Percentiles rank a stretch among this genome's conserved stretches.
Evolutionary conservation across 2,113 vertebrate species (phyloP).

Genomic region (Argyrosomus japonicus): DNA sequence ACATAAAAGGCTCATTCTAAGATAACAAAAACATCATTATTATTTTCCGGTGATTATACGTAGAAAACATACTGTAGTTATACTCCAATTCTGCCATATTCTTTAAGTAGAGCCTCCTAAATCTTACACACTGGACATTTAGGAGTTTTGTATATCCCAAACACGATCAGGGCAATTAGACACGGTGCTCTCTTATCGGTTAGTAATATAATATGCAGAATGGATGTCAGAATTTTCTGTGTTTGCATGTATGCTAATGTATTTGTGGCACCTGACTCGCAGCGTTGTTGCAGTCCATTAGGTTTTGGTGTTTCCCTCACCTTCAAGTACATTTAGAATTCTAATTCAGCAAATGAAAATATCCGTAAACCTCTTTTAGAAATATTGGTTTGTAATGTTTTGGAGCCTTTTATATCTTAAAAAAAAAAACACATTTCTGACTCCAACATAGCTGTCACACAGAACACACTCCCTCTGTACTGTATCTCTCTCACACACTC

Average conservation of each 20-base stretch:
- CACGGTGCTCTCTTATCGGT: not conserved
- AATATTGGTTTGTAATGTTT: conserved; percentile 22
- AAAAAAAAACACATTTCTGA: not conserved
- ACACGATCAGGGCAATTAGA: not conserved
- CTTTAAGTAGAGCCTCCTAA: too few relatives aligned
- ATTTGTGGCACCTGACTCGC: not conserved
- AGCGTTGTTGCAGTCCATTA: not conserved
- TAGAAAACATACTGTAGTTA: too few relatives aligned
- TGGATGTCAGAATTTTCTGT: not conserved
- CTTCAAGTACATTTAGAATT: conserved; percentile 4
- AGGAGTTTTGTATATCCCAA: too few relatives aligned
- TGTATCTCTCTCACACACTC: conserved; percentile 16
- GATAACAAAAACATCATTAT: too few relatives aligned
- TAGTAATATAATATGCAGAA: conserved; percentile 10
- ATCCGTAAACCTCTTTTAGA: conserved; percentile 24
- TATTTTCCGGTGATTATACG: too few relatives aligned
- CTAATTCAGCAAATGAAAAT: not conserved
- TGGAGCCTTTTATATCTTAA: not conserved
- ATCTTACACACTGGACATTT: too few relatives aligned
- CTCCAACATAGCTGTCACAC: conserved; percentile 7
- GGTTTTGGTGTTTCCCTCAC: not conserved
- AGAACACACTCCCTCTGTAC: conserved; percentile 19
- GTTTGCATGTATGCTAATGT: not conserved
- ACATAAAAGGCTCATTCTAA: too few relatives aligned
- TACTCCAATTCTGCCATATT: too few relatives aligned